Conservation (phyloP, 2,888 invertebrate species). For the Macrophya annulata region DNA sequence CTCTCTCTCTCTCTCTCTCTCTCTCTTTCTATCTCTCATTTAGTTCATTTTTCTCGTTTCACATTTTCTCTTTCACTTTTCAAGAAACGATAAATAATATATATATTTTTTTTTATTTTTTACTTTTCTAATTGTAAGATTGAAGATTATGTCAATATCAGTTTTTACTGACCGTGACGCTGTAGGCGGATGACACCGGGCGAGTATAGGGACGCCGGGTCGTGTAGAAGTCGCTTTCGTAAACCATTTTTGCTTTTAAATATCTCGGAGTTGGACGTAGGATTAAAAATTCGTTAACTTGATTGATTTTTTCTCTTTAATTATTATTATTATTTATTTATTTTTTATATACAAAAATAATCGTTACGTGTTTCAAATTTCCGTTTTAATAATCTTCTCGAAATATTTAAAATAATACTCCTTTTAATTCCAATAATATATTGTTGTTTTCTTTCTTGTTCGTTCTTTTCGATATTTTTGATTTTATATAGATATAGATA, state of each 20-base stretch:
- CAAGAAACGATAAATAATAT: background rate
- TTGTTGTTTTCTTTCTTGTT: slow-evolving; percentile 38
- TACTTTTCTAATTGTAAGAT: background rate
- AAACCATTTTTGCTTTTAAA: slow-evolving; percentile 87
- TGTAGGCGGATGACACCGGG: slow-evolving; percentile 87
- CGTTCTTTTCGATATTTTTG: slow-evolving; percentile 57
- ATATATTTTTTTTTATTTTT: background rate
- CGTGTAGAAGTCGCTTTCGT: slow-evolving; percentile 96
- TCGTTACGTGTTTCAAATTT: background rate
- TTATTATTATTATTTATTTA: background rate
- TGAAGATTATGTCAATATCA: slow-evolving; percentile 12
- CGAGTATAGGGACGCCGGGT: slow-evolving; percentile 92
- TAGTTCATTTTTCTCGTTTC: background rate
- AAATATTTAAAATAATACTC: no score
- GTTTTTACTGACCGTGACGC: slow-evolving; percentile 88
- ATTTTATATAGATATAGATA: no score
- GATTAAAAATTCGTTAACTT: background rate
- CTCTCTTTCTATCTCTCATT: background rate
- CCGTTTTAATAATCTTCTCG: slow-evolving; percentile 24
- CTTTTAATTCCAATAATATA: slow-evolving; percentile 28
- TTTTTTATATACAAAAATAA: slow-evolving; percentile 9
- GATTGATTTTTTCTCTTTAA: background rate
- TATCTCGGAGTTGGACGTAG: slow-evolving; percentile 67
- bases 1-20: background rate
- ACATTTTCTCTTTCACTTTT: background rate